phyloP scores from a whole-genome alignment of 1,140 invertebrate species.

The Listronotus oregonensis region DNA sequence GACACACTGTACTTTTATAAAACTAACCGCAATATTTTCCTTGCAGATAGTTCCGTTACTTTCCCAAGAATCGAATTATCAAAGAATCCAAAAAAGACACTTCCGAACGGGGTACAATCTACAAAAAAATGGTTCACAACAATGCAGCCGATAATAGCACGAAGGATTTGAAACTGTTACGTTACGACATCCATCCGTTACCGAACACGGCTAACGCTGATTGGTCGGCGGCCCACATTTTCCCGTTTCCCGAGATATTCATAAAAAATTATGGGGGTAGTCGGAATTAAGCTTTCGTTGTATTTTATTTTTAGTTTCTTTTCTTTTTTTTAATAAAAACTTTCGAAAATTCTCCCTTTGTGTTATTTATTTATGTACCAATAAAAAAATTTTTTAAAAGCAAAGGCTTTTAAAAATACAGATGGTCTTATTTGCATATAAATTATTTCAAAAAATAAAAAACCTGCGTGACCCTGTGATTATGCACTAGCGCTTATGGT shows the following conservation, averaged over 20 bases:
- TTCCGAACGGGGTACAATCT: conserved; percentile 77
- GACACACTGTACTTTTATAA: too few species aligned
- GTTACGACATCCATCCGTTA: conserved; percentile 93
- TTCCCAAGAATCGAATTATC: conserved; percentile 88
- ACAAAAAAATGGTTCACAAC: conserved; percentile 93
- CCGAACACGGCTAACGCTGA: conserved; percentile 92
- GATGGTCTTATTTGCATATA: too few species aligned
- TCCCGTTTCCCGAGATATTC: conserved; percentile 94
- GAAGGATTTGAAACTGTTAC: conserved; percentile 78
- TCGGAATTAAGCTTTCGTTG: conserved; percentile 91
- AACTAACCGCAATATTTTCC: too few species aligned
- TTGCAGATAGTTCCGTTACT: conserved; percentile 87
- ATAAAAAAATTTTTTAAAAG: too few species aligned
- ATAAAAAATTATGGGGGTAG: conserved; percentile 96
- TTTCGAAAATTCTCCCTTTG: conserved; percentile 13
- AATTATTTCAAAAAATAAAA: too few species aligned
- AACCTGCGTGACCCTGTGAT: too few species aligned
- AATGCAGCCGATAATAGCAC: conserved; percentile 81
- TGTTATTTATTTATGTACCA: too few species aligned
- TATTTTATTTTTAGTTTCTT: conserved; percentile 28
- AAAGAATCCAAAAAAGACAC: conserved; percentile 89
- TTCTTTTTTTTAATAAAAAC: conserved; percentile 39
- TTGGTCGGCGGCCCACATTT: conserved; percentile 94
- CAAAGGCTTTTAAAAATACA: too few species aligned
- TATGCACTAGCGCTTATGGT: too few species aligned